phyloP scores from a whole-genome alignment of 2,113 vertebrate species.

The Hypanus sabinus region DNA sequence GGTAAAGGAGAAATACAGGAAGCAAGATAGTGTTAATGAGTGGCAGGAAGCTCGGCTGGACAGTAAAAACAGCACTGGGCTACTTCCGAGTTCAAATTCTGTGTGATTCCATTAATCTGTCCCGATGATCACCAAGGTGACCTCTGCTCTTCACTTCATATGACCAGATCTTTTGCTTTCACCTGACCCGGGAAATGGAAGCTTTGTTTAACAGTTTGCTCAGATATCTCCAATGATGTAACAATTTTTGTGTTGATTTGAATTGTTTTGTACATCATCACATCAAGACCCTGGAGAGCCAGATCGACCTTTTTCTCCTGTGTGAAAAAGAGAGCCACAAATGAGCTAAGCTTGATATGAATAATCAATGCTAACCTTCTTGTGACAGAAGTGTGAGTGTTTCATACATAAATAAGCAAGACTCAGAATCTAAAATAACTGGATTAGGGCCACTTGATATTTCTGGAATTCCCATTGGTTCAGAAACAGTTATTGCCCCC shows the following conservation, averaged over 20 bases:
- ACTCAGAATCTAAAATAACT: too few relatives aligned
- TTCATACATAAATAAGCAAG: neutral
- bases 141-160: neutral
- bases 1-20: neutral
- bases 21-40: neutral
- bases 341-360: neutral
- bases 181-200: neutral
- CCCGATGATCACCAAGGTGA: neutral
- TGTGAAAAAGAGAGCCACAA: neutral
- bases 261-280: neutral
- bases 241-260: neutral
- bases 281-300: neutral
- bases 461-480: too few relatives aligned
- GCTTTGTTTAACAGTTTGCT: neutral
- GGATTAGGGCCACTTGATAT: neutral
- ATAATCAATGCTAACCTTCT: neutral
- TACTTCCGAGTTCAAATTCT: neutral
- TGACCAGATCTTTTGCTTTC: neutral
- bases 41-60: neutral
- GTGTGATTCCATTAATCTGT: neutral
- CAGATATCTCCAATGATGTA: neutral
- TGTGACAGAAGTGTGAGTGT: neutral
- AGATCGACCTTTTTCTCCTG: neutral
- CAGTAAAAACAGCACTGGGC: neutral
- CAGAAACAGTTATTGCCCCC: too few relatives aligned